Evolutionary conservation across 2,113 vertebrate genomes (phyloP).

Genomic region (Rhagologus leucostigma): DNA sequence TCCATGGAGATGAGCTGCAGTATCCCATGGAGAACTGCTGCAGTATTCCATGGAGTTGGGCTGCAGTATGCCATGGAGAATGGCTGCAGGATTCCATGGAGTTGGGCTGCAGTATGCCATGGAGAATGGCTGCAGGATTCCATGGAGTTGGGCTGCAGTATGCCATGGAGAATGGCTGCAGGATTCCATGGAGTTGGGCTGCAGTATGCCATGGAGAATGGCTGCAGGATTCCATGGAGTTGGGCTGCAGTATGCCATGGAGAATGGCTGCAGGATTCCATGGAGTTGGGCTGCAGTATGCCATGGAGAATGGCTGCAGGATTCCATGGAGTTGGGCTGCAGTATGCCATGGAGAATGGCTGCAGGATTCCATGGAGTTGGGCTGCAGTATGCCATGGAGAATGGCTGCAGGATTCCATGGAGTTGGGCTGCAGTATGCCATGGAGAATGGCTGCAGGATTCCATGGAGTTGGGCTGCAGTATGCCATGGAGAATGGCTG

Average conservation of each 20-base stretch:
- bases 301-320: neutral
- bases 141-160: neutral
- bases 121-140: neutral
- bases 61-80: neutral
- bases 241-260: neutral
- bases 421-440: neutral
- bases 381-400: neutral
- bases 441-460: neutral
- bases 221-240: neutral
- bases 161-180: neutral
- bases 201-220: neutral
- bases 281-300: neutral
- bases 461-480: neutral
- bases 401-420: neutral
- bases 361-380: neutral
- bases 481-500: neutral
- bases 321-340: neutral
- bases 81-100: neutral
- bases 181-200: neutral
- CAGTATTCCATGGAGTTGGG: neutral
- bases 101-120: neutral
- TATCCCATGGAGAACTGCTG: neutral
- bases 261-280: neutral
- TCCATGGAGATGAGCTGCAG: neutral
- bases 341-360: neutral